Base-by-base conservation (phyloP, 2,113 vertebrate genomes). In the Ochotona princeps region DNA sequence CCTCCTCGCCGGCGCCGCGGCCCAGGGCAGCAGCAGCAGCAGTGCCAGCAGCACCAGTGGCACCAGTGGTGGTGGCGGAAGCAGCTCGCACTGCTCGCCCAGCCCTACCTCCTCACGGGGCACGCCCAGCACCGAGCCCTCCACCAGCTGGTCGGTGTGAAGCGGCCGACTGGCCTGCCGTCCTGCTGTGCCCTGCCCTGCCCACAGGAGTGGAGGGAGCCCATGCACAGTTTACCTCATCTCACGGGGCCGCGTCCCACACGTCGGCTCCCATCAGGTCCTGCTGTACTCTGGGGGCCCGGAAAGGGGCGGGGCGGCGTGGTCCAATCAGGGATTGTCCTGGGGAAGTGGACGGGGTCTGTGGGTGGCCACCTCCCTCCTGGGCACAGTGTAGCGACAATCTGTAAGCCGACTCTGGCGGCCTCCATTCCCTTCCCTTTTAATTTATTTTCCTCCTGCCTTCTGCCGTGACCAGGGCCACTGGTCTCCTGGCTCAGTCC, bases 121-220 rank as follows among this genome's bases (percentile, higher is more conserved):
- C 90, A 98, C 98, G 13, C 98, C 98, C 83, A 91, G 98, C 0
- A 97, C 97, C 5, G 98, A 98, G 97, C 98, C 98, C 95, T 98
- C 98, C 76, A 98, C 98, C 97, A 98, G 98, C 97, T 98, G 98
- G 98, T 98, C 98, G 89, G 98, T 98, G 94, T 98, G 98, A 98
- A 6, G 84, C 96, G 35, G 38, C 9, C 51, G 83, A 11, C 54
- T 79, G 44, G 70, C 82, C 4, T 54, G 90, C 91, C 81, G 18
- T 86, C 83, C 49, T 44, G 38, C 38, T 6, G 75, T 57, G 88
- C 91, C 91, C 93, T 91, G 63, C 97, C 96, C 93, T 93, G 94
- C 90, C 85, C 30, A 83, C 1, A 38, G 86, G 91, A 91, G 88
- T 1, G 1, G 69, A 78, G 84, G 96, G 94, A 94, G 96, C 88